Base-by-base conservation (phyloP, 2,797 vertebrate genomes). In the Pogoniulus pusillus region DNA sequence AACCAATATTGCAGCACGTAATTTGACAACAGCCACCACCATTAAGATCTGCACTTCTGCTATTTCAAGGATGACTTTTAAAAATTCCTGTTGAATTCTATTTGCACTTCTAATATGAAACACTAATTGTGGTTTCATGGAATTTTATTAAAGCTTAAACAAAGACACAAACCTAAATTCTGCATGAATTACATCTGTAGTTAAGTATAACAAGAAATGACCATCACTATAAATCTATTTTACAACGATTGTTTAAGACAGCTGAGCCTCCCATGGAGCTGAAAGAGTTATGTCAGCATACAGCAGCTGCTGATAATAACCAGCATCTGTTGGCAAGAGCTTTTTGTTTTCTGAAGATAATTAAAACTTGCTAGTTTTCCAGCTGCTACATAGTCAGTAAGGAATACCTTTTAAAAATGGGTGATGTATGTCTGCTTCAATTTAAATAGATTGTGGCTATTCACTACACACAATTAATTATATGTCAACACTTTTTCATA, bases 291-390 rank as follows among this genome's bases (percentile, higher is more conserved):
- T 84, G 91, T 95, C 95, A 96, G 87, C 90, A 59, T 60, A 75
- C 49, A 95, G 91, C 96, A 97, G 96, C 96, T 96, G 96, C 94
- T 91, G 92, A 93, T 94, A 95, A 96, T 93, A 95, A 95, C 87
- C 89, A 92, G 90, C 91, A 92, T 81, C 90, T 94, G 93, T 68
- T 96, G 91, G 96, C 92, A 94, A 91, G 63, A 94, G 85, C 53
- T 90, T 93, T 95, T 93, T 96, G 95, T 96, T 96, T 97, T 96
- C 95, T 95, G 87, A 96, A 95, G 94, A 94, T 94, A 97, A 97
- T 97, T 96, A 96, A 96, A 97, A 96, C 60, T 95, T 94, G 86
- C 85, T 92, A 95, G 91, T 93, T 95, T 96, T 93, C 91, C 94
- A 96, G 97, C 95, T 97, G 96, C 91, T 96, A 95, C 73, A 85